Percentiles rank a stretch among this genome's conserved stretches.
Evolutionary conservation across 1,140 invertebrate species (phyloP).

Genomic region (Atta colombica): DNA sequence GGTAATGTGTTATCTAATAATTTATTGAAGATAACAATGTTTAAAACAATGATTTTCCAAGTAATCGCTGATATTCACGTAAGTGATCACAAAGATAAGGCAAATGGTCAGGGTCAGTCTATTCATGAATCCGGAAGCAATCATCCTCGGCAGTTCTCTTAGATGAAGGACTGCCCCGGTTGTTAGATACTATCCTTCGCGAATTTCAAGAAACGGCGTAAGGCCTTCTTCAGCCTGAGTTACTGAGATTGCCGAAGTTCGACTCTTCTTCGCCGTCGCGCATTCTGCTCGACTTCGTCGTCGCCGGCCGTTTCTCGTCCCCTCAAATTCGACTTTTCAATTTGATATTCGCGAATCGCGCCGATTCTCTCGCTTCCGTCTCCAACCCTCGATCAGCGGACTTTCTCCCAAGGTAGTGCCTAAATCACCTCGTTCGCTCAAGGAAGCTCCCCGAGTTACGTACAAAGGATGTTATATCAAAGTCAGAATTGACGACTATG

Average conservation of each 20-base stretch:
- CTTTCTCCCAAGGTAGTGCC: constrained; percentile 32
- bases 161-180: constrained; percentile 10
- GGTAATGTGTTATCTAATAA: neutral
- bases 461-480: constrained; percentile 65
- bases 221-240: constrained; percentile 60
- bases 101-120: constrained; percentile 32
- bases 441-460: constrained; percentile 55
- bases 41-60: neutral
- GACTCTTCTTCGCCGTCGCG: constrained; percentile 52
- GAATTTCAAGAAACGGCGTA: constrained; percentile 62
- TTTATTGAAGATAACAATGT: neutral
- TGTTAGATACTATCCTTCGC: constrained; percentile 51
- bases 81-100: neutral
- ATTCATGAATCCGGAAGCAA: constrained; percentile 35
- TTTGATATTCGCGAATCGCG: constrained; percentile 75
- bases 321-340: constrained; percentile 75
- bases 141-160: constrained; percentile 26
- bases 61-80: constrained; percentile 5
- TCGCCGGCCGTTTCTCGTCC: constrained; percentile 28
- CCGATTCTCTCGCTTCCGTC: constrained; percentile 47
- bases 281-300: constrained; percentile 2
- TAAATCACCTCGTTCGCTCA: constrained; percentile 57
- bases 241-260: constrained; percentile 72
- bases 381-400: neutral
- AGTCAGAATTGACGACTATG: constrained; percentile 55